Evolutionary conservation across 2,797 vertebrate genomes (phyloP).

Genomic region (Eulemur rubriventer): DNA sequence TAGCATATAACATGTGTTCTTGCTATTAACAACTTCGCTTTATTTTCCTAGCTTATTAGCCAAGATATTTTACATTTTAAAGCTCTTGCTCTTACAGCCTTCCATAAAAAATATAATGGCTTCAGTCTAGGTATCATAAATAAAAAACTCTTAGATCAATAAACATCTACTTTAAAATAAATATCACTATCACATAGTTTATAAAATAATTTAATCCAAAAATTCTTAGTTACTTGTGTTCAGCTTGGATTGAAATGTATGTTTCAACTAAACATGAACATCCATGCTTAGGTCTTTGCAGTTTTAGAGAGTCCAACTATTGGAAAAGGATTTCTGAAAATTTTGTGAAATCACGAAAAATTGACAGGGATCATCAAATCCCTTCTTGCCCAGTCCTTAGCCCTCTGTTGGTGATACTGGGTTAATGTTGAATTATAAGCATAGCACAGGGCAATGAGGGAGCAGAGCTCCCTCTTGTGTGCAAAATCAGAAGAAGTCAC

Average conservation of each 20-base stretch:
- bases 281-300: neutral
- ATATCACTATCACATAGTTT: neutral
- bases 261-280: conserved; percentile 15
- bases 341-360: conserved; percentile 23
- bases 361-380: neutral
- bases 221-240: conserved; percentile 28
- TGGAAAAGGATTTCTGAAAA: neutral
- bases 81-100: neutral
- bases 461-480: conserved; percentile 62
- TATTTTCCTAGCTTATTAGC: conserved; percentile 4
- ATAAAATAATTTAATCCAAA: conserved; percentile 19
- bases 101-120: conserved; percentile 22
- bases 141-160: neutral
- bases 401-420: neutral
- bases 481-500: neutral
- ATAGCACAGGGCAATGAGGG: neutral
- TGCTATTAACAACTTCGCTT: conserved; percentile 11
- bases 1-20: neutral
- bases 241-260: conserved; percentile 21
- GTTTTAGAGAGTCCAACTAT: neutral
- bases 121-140: conserved; percentile 20
- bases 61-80: conserved; percentile 40
- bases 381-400: neutral
- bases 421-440: neutral
- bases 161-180: conserved; percentile 46